Base-by-base conservation (phyloP, 1,140 invertebrate species). In the Trissolcus basalis region DNA sequence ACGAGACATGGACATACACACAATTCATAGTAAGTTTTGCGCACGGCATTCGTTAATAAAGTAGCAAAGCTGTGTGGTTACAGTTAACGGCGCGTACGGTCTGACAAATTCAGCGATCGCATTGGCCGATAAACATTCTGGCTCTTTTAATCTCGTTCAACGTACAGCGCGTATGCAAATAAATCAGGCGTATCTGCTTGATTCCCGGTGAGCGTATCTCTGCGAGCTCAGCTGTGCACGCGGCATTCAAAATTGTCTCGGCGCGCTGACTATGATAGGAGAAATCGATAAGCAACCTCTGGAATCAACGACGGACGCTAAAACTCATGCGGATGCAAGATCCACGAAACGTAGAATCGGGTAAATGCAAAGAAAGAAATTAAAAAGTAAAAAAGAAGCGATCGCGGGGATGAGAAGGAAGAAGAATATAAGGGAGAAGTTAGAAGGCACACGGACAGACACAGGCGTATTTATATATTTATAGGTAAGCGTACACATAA, bases 221-320 rank as follows among this genome's bases (percentile, higher is more conserved):
- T 58, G 39, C 12, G 48, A 43, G 27, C 59, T 32, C 68, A 50
- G 50, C 60, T 65, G 51, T 60, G 64, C 67, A 56, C 67, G 50
- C 67, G 56, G 73, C 73, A 77, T 77, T 77, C 73, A 77, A 77
- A 77, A 77, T 77, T 77, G 73, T 77, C 73, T 70, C 73, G 72
- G 59, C 48, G 58, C 36, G 67, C 19, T 27, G 67, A 70, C 65
- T 76, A 76, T 76, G 73, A 71, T 77, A 77, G 74, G 63, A 71
- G 56, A 71, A 77, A 77, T 71, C 68, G 74, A 71, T 71, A 72
- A 77, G 74, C 56, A 32, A 45, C 47, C 68, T 53, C 14, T 58
- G 58, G 68, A 71, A 77, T 77, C 73, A 76, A 44, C 64, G 19
- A 56, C 50, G 67, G 47, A 70, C 48, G 60, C 12, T 69, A 59